These are phyloP conservation scores for Metaphire vulgaris DNA, from an alignment of 1,140 invertebrate species.

Conservation along the genomic window DNA sequence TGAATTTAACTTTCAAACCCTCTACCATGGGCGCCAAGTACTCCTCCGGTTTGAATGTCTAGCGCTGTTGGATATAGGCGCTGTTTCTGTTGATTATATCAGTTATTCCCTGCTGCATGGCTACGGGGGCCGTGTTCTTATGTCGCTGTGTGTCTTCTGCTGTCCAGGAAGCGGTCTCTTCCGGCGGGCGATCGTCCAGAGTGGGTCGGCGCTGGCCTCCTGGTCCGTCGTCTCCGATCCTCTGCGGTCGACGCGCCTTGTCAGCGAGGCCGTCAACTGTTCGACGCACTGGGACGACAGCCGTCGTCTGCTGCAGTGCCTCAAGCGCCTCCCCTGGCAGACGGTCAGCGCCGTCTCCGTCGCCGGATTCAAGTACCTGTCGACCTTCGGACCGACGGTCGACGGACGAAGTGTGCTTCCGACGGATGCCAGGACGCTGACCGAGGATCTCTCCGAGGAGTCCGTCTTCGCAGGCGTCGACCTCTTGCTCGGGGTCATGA, in stretches of 20 bases:
- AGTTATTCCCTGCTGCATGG: no score
- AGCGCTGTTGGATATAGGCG: no score
- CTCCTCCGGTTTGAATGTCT: no score
- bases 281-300: conserved; percentile 9
- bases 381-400: conserved; percentile 60
- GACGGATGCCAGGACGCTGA: not conserved
- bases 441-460: not conserved
- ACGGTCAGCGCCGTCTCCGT: conserved; percentile 68
- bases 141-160: not conserved
- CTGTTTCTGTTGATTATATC: no score
- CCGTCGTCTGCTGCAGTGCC: conserved; percentile 61
- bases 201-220: conserved; percentile 83
- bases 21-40: no score
- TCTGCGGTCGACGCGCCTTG: conserved; percentile 72
- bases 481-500: not conserved
- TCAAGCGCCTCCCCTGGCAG: conserved; percentile 70
- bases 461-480: not conserved
- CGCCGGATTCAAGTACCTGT: conserved; percentile 53
- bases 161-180: conserved; percentile 69
- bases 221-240: conserved; percentile 86
- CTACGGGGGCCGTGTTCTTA: no score
- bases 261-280: conserved; percentile 61
- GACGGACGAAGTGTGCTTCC: conserved; percentile 48
- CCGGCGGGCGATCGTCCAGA: conserved; percentile 87
- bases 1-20: no score